Conservation (phyloP, 2,113 vertebrate genomes). For the Prunella fulvescens region DNA sequence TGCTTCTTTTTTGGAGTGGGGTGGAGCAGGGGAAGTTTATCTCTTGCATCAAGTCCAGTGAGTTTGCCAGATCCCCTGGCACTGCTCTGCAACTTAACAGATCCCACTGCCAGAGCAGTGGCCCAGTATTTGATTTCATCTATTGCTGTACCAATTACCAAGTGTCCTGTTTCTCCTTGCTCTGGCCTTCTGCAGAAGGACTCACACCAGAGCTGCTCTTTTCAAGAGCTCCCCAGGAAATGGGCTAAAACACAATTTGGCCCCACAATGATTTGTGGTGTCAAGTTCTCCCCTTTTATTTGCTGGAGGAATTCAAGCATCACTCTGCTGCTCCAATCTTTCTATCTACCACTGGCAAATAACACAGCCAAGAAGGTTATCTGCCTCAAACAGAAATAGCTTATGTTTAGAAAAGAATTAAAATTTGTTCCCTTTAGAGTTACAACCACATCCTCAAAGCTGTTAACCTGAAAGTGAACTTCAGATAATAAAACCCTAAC, state of each 20-base stretch:
- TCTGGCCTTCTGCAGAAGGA: not conserved
- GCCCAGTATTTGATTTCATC: not conserved
- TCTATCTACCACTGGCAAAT: conserved; percentile 13
- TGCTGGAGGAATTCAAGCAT: conserved; percentile 40
- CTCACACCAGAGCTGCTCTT: not conserved
- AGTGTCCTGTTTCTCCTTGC: not conserved
- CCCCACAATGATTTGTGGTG: not conserved
- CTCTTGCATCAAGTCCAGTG: not conserved
- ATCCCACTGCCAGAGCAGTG: not conserved
- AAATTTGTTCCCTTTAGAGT: conserved; percentile 61
- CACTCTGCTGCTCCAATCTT: conserved; percentile 14
- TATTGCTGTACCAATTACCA: not conserved
- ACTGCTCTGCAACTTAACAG: not conserved
- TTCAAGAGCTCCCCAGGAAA: not conserved
- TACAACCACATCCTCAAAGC: conserved; percentile 62
- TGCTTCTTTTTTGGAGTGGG: not conserved
- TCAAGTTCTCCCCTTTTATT: conserved; percentile 11
- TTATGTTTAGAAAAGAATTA: conserved; percentile 66
- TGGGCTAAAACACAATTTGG: not conserved
- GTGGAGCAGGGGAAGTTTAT: not conserved
- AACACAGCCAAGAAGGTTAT: conserved; percentile 44
- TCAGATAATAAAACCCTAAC: conserved; percentile 38
- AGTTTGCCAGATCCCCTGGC: not conserved
- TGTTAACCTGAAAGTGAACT: conserved; percentile 73
- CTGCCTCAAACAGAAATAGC: conserved; percentile 62